Evolutionary conservation across 2,113 vertebrate genomes (phyloP), one percentile per base, ranked within the genome.

Genomic region (Ceyx margarethae): DNA sequence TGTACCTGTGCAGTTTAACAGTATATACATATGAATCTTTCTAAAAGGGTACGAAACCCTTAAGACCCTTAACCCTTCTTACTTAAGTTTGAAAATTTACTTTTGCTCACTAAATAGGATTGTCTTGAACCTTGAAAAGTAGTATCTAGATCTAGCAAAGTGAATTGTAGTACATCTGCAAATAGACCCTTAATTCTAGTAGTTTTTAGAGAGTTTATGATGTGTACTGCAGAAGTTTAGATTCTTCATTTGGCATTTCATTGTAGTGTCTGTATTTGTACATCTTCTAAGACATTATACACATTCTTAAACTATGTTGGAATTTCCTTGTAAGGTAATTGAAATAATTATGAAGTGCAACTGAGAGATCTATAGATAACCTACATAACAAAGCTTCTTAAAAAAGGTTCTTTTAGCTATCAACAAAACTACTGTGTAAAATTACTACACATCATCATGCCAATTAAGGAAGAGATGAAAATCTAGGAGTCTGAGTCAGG

Each of bases 141-240:
- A 31, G 7, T 68, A 15, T 0, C 0, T n/a, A 42, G 31, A 13
- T 69, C 0, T 5, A 65, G 20, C 43, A 57, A 80, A 45, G 61
- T 53, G 29, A 77, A 64, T 46, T 81, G 33, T 42, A 54, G 40
- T 60, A 31, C 18, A 7, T 71, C 50, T 72, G 26, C 22, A 73
- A 68, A 64, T 15, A 7, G 81, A 45, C 37, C n/a, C 40, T 29
- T 72, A 35, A 37, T 37, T 37, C 37, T 37, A 37, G 37, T 37
- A 37, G 37, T 37, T 37, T 11, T 37, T 37, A 37, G 37, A 37
- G 37, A 37, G 37, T 37, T 37, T 35, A 5, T 31, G 10, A 11
- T n/a, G 23, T n/a, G 11, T 56, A 29, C 56, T 87, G 31, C 53
- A 40, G 76, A 62, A 74, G 19, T 62, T 65, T 65, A 69, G 31